phyloP scores from a whole-genome alignment of 2,797 vertebrate species.

The Cynodonichthys magdalenae region DNA sequence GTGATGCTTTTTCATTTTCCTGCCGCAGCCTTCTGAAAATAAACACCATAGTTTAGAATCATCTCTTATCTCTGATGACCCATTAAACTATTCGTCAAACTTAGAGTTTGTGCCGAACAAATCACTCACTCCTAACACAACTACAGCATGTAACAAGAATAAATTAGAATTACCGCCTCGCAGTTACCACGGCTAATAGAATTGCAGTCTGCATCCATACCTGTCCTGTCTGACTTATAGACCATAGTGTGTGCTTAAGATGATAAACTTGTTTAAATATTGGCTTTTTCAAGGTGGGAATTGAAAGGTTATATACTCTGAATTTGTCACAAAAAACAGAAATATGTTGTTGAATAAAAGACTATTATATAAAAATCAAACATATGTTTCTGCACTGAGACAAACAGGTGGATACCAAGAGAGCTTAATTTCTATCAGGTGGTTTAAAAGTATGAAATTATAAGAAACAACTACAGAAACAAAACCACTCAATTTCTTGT shows the following conservation, averaged over 20 bases:
- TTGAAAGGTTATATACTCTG: no score
- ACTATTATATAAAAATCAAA: no score
- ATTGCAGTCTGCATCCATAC: background rate
- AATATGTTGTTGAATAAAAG: no score
- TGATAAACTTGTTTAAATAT: background rate
- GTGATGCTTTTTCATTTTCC: slow-evolving; percentile 51
- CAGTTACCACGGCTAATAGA: background rate
- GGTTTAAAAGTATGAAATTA: no score
- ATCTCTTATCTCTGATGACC: slow-evolving; percentile 42
- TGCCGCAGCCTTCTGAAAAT: slow-evolving; percentile 36
- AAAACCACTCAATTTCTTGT: no score
- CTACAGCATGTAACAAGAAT: background rate
- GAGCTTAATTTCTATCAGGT: no score
- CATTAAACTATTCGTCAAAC: slow-evolving; percentile 39
- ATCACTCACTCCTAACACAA: slow-evolving; percentile 17
- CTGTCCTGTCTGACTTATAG: background rate
- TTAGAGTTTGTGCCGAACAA: slow-evolving; percentile 6
- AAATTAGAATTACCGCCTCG: background rate
- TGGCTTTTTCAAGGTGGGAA: background rate
- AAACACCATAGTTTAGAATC: slow-evolving; percentile 28
- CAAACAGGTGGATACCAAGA: no score
- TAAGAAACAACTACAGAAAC: no score
- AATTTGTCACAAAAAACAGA: no score
- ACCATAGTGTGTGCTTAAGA: background rate
- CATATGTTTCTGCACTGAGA: no score